These are phyloP conservation scores for Neodiprion fabricii DNA, from an alignment of 1,140 invertebrate species.

Conservation along the genomic window DNA sequence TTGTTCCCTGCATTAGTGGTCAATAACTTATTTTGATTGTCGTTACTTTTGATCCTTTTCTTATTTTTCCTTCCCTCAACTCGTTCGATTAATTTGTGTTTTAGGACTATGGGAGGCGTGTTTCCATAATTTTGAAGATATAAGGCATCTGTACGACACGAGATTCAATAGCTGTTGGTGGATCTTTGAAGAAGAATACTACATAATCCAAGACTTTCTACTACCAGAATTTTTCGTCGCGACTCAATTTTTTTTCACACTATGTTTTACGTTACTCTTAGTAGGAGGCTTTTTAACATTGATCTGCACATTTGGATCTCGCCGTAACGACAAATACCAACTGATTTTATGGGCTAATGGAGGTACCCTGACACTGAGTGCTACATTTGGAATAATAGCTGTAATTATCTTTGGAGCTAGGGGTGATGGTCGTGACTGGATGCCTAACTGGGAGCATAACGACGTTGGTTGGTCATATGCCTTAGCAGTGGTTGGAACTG, in stretches of 20 bases:
- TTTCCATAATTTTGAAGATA: slow-evolving; percentile 83
- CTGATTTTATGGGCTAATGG: slow-evolving; percentile 76
- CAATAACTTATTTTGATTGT: too few relatives aligned
- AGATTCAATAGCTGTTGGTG: slow-evolving; percentile 86
- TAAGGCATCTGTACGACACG: slow-evolving; percentile 80
- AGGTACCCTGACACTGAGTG: slow-evolving; percentile 72
- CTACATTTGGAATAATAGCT: slow-evolving; percentile 78
- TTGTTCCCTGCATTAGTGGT: too few relatives aligned
- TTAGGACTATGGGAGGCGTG: slow-evolving; percentile 94
- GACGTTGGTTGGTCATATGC: slow-evolving; percentile 95
- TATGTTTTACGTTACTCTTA: slow-evolving; percentile 80
- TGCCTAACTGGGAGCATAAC: slow-evolving; percentile 96
- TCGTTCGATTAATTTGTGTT: slow-evolving; percentile 39
- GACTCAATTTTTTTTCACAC: slow-evolving; percentile 91
- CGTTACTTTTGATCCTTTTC: background rate
- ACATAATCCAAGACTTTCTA: slow-evolving; percentile 84
- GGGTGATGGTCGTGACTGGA: slow-evolving; percentile 93
- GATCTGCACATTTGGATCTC: slow-evolving; percentile 77
- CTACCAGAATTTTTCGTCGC: slow-evolving; percentile 90
- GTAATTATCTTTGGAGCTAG: slow-evolving; percentile 84
- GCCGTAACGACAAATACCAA: slow-evolving; percentile 80
- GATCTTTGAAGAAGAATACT: slow-evolving; percentile 93
- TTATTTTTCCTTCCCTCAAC: background rate
- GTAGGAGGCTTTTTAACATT: slow-evolving; percentile 75
- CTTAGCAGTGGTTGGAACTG: slow-evolving; percentile 79